These are phyloP conservation scores for Ostrea edulis DNA, from an alignment of 1,140 invertebrate genomes.

Conservation along the genomic window DNA sequence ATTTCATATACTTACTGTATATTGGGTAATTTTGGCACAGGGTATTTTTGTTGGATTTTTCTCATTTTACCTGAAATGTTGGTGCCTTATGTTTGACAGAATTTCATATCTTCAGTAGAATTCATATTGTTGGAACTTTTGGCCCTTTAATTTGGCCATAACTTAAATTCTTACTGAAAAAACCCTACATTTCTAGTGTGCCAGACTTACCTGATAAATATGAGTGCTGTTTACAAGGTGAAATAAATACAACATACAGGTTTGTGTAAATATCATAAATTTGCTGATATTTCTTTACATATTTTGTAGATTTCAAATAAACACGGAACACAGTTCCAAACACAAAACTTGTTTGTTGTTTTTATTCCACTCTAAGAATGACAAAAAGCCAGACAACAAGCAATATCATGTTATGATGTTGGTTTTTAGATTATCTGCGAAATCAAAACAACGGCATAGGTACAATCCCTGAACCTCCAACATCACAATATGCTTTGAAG, in stretches of 20 bases:
- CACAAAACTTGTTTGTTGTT: constrained; percentile 25
- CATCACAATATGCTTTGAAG: not conserved
- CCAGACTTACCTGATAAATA: not conserved
- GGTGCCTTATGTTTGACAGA: no score
- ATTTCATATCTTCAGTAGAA: no score
- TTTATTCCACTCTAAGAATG: constrained; percentile 19
- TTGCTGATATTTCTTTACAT: constrained; percentile 8
- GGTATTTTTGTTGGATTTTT: no score
- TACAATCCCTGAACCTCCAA: not conserved
- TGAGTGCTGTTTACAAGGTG: not conserved
- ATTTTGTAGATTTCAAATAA: constrained; percentile 38
- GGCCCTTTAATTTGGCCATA: no score
- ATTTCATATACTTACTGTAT: no score
- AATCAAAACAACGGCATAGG: not conserved
- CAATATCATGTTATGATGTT: constrained; percentile 33
- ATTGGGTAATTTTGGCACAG: no score
- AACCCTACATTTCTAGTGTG: no score
- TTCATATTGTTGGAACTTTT: no score
- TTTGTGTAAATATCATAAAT: not conserved
- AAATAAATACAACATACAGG: constrained; percentile 32
- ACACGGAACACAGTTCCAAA: not conserved
- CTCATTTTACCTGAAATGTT: no score
- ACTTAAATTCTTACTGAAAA: no score
- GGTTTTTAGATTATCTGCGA: constrained; percentile 33
- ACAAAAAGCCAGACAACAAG: constrained; percentile 8